phyloP scores from a whole-genome alignment of 2,888 invertebrate species.

The Elgonia sp. region DNA sequence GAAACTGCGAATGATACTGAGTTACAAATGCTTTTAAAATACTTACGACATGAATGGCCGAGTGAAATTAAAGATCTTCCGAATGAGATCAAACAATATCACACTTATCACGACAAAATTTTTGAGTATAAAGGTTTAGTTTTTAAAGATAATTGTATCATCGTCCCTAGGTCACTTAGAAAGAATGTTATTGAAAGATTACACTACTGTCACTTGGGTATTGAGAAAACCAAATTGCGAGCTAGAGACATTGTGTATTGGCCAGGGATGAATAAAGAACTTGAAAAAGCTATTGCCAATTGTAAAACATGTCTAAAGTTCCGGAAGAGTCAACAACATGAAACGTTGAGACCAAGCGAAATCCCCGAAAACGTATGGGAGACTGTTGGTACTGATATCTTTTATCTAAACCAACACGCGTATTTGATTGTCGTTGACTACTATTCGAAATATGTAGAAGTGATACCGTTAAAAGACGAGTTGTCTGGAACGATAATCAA shows the following conservation, averaged over 20 bases:
- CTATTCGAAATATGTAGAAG: slow-evolving; percentile 60
- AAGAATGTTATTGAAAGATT: slow-evolving; percentile 45
- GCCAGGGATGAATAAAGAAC: slow-evolving; percentile 59
- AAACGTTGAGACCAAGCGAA: slow-evolving; percentile 48
- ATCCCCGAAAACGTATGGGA: slow-evolving; percentile 55
- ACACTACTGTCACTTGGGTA: slow-evolving; percentile 74
- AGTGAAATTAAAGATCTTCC: slow-evolving; percentile 67
- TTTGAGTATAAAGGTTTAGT: slow-evolving; percentile 49
- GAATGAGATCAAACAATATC: slow-evolving; percentile 64
- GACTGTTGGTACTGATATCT: slow-evolving; percentile 46
- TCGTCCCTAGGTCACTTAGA: slow-evolving; percentile 76
- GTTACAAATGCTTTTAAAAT: slow-evolving; percentile 57
- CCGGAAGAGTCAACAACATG: slow-evolving; percentile 51
- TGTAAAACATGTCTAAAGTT: slow-evolving; percentile 67
- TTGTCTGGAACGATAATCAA: slow-evolving; percentile 37
- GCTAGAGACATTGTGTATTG: slow-evolving; percentile 69
- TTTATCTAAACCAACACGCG: slow-evolving; percentile 33
- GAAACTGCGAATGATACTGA: slow-evolving; percentile 70
- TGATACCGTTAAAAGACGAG: slow-evolving; percentile 37
- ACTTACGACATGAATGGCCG: slow-evolving; percentile 63
- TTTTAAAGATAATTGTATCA: slow-evolving; percentile 51
- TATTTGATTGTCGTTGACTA: slow-evolving; percentile 67
- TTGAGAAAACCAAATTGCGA: slow-evolving; percentile 64
- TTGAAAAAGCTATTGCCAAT: slow-evolving; percentile 36
- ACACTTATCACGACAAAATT: slow-evolving; percentile 54